A percentile compares a stretch with the other conserved stretches of the same genome.
Conservation (phyloP, 2,888 invertebrate genomes). For the Hemicrepidius hirtus region DNA sequence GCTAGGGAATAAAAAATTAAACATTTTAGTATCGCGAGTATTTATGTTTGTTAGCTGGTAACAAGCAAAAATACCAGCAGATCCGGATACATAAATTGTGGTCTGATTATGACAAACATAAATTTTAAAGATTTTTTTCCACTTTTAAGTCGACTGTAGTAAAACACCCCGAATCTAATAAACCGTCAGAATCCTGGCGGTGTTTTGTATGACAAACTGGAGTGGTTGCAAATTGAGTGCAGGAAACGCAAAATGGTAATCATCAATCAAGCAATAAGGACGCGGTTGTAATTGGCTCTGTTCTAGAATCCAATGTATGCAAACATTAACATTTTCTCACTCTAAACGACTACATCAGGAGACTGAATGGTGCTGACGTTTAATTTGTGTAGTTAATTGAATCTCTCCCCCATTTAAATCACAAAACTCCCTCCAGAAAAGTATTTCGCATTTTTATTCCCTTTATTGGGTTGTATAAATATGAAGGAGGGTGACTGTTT, state of each 20-base stretch:
- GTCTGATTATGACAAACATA: not conserved
- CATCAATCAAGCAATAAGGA: conserved; percentile 55
- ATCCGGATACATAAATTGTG: conserved; percentile 9
- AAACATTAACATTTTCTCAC: conserved; percentile 58
- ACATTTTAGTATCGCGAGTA: not conserved
- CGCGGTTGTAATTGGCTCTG: conserved; percentile 52
- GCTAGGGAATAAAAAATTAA: not conserved
- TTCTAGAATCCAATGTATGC: conserved; percentile 54
- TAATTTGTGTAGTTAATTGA: conserved; percentile 70
- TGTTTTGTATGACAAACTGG: conserved; percentile 32
- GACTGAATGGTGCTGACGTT: conserved; percentile 68
- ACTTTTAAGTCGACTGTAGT: not conserved
- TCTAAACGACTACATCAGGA: conserved; percentile 63
- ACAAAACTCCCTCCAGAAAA: conserved; percentile 66
- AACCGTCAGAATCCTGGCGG: conserved; percentile 16
- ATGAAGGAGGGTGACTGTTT: conserved; percentile 64
- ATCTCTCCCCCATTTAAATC: conserved; percentile 67
- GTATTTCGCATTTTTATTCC: conserved; percentile 69
- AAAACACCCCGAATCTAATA: conserved; percentile 18
- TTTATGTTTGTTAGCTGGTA: not conserved
- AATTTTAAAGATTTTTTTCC: not conserved
- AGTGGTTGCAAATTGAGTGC: conserved; percentile 44
- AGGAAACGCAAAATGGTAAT: conserved; percentile 50
- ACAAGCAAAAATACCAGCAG: conserved; percentile 9
- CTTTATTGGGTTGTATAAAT: conserved; percentile 69